phyloP scores from a whole-genome alignment of 64 coral and sea anemone genomes.

The Actinia tenebrosa region DNA sequence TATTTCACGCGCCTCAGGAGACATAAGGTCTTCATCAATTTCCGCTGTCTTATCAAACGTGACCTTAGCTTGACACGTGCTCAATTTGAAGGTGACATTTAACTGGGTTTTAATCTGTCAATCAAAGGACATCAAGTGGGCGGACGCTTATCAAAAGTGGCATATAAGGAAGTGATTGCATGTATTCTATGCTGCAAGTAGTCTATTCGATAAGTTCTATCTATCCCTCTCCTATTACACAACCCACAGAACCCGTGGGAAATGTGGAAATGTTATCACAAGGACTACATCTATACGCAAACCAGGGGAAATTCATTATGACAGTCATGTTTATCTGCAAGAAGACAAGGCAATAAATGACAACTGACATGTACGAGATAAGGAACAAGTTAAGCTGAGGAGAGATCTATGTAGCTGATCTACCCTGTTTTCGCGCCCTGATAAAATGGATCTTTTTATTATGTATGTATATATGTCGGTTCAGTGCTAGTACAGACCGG shows the following conservation, averaged over 20 bases:
- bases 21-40: constrained; percentile 32
- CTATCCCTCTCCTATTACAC: background rate
- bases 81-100: constrained; percentile 18
- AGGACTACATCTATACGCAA: background rate
- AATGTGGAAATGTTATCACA: background rate
- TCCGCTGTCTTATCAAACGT: constrained; percentile 52
- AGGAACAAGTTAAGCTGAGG: background rate
- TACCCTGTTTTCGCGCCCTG: background rate
- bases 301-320: background rate
- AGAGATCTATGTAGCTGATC: background rate
- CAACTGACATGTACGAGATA: background rate
- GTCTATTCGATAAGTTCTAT: background rate
- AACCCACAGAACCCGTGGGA: background rate
- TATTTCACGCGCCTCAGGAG: constrained; percentile 5
- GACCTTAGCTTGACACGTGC: constrained; percentile 43
- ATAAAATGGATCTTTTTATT: background rate
- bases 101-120: constrained; percentile 26
- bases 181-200: background rate
- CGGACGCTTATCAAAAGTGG: background rate
- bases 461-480: too few species aligned
- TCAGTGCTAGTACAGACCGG: too few species aligned
- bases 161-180: background rate
- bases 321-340: background rate
- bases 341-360: constrained; percentile 4
- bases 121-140: constrained; percentile 15